Percentiles rank a stretch among this genome's conserved stretches.
Conservation (phyloP, 2,797 vertebrate genomes). For the Esox lucius region DNA sequence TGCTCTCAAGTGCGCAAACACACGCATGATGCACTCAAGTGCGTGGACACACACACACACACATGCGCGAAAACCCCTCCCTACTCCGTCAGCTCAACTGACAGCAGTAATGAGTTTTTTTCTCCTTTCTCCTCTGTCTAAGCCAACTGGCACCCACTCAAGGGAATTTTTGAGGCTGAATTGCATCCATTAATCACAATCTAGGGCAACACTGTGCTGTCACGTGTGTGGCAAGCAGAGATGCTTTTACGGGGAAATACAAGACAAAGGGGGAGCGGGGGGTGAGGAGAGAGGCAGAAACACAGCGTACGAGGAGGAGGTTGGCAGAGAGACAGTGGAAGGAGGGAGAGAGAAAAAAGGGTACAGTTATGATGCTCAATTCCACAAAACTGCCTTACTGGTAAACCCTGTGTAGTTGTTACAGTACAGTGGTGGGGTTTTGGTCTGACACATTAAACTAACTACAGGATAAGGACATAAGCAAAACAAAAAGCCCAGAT, state of each 20-base stretch:
- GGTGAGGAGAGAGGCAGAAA: not conserved
- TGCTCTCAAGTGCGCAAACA: conserved; percentile 14
- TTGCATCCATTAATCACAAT: conserved; percentile 87
- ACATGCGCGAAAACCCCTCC: conserved; percentile 56
- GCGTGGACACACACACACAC: conserved; percentile 25
- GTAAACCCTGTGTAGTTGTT: not conserved
- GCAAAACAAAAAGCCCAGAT: conserved; percentile 44
- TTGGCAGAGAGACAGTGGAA: not conserved
- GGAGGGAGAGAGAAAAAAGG: not conserved
- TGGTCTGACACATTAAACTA: conserved; percentile 24
- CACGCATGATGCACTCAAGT: conserved; percentile 7
- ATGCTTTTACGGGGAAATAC: conserved; percentile 36
- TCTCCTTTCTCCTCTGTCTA: conserved; percentile 79
- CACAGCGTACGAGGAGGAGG: too few relatives aligned
- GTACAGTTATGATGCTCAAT: conserved; percentile 14
- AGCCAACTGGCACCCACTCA: conserved; percentile 85
- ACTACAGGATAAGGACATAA: conserved; percentile 36
- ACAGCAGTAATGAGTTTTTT: conserved; percentile 84
- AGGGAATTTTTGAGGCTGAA: conserved; percentile 84
- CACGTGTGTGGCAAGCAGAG: conserved; percentile 67
- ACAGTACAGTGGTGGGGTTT: not conserved
- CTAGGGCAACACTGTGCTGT: conserved; percentile 77
- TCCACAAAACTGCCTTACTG: not conserved
- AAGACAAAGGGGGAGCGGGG: conserved; percentile 39
- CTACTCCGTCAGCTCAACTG: conserved; percentile 73